A percentile compares a stretch with the other conserved stretches of the same genome.
phyloP scores from a whole-genome alignment of 2,888 invertebrate genomes.

The Cosmopolites sordidus region DNA sequence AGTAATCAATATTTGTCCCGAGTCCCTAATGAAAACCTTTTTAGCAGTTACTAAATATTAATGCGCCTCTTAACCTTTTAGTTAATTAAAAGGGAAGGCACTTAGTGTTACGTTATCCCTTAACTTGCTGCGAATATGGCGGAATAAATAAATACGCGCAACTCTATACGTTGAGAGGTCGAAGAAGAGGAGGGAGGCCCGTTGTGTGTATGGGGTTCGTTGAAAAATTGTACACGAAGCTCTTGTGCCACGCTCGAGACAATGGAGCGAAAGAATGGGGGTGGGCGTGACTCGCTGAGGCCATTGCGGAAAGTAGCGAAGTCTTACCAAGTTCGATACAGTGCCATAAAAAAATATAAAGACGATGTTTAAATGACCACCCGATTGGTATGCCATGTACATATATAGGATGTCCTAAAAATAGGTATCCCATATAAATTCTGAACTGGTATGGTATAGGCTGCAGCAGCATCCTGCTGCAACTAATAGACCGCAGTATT shows the following conservation, averaged over 20 bases:
- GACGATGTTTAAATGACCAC: neutral
- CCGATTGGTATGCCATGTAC: no score
- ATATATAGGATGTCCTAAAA: no score
- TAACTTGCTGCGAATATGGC: constrained; percentile 12
- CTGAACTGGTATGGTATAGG: no score
- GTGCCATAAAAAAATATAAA: neutral
- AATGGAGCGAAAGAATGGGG: constrained; percentile 1
- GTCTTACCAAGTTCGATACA: neutral
- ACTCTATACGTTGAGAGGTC: no score
- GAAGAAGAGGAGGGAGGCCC: no score
- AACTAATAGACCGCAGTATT: no score
- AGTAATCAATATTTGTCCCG: constrained; percentile 24
- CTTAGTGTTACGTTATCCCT: constrained; percentile 24
- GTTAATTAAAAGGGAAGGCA: constrained; percentile 25
- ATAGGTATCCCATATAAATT: no score
- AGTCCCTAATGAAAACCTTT: constrained; percentile 25
- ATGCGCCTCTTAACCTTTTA: constrained; percentile 25
- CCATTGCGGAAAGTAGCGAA: neutral
- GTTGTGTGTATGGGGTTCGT: neutral
- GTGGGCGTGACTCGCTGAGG: neutral
- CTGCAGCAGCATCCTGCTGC: no score
- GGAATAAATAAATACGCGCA: constrained; percentile 15
- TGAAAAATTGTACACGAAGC: neutral
- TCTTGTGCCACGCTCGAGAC: neutral
- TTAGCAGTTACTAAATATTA: constrained; percentile 26